Evolutionary conservation across 2,888 invertebrate genomes (phyloP).

Genomic region (Lasioglossum figueresi): DNA sequence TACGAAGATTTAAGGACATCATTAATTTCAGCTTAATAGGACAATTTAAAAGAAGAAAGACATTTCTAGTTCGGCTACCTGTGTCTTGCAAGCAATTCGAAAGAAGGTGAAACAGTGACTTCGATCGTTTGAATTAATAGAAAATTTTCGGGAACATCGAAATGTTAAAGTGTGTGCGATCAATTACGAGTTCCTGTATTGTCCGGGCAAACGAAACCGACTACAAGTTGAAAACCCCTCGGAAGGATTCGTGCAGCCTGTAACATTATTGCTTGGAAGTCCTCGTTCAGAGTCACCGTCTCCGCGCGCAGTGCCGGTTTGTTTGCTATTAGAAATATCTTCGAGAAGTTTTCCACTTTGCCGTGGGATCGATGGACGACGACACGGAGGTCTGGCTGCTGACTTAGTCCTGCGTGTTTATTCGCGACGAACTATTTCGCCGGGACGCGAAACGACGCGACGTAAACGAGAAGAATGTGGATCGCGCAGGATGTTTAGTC

Average conservation of each 20-base stretch:
- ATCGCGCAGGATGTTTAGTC: constrained; percentile 34
- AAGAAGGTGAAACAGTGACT: no score
- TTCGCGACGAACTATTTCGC: constrained; percentile 7
- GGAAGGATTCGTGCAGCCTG: constrained; percentile 13
- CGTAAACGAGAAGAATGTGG: constrained; percentile 13
- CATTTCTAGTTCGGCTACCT: no score
- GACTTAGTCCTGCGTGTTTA: constrained; percentile 22
- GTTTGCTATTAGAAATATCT: constrained; percentile 44
- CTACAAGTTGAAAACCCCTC: neutral
- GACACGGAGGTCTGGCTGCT: neutral
- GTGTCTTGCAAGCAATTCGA: no score
- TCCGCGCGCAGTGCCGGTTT: neutral
- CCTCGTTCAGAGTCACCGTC: neutral
- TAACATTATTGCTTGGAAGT: constrained; percentile 23
- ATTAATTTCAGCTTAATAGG: no score
- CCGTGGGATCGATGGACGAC: constrained; percentile 24
- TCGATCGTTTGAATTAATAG: no score
- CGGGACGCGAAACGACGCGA: neutral
- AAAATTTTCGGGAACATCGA: no score
- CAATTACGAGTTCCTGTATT: no score
- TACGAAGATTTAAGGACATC: no score
- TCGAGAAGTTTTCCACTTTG: constrained; percentile 42
- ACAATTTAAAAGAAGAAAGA: no score
- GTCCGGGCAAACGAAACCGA: constrained; percentile 10
- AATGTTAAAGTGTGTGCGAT: no score